Evolutionary conservation across 1,140 invertebrate genomes (phyloP), one percentile per base, ranked within the genome.

Genomic region (Acromyrmex echinatior): DNA sequence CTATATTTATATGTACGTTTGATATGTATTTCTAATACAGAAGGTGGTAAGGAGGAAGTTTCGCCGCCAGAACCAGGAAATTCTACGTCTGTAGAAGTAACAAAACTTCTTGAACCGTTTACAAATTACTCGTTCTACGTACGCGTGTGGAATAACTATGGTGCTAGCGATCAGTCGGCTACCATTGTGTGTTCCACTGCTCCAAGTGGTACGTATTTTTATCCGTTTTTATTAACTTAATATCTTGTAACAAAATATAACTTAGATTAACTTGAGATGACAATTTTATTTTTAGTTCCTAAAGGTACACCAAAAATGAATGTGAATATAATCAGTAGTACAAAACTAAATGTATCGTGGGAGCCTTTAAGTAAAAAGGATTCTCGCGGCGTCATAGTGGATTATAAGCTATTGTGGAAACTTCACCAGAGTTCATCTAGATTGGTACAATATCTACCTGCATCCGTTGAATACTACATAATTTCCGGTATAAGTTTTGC

Each of bases 101-200:
- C 95, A 9, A 95, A 96, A 81, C 95, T 96, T 85, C 95, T 97
- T 63, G 95, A 96, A 90, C 96, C 96, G 5, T 97, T 95, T 95
- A 97, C 97, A 84, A 97, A 97, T 94, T 97, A 97, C 91, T 96
- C 96, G 25, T 97, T 97, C 92, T 97, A 97, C 89, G 95, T 97
- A 56, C 95, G 97, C 81, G 96, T 96, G 31, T 97, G 96, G 94
- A 96, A 96, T 91, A 96, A 95, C 87, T 95, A 95, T 92, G 96
- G 96, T 86, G 96, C 96, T 31, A 97, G 97, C 89, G 96, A 97
- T 90, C 96, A 96, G 81, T 97, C 97, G 2, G 95, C 96, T 66
- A 95, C 94, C 86, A 96, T 97, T 79, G 94, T 96, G 58, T 97
- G 97, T 93, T 94, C 95, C 86, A 97, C 97, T 53, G 95, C 95